Conservation (phyloP, 2,888 invertebrate genomes). For the Drosophila pegasa region DNA sequence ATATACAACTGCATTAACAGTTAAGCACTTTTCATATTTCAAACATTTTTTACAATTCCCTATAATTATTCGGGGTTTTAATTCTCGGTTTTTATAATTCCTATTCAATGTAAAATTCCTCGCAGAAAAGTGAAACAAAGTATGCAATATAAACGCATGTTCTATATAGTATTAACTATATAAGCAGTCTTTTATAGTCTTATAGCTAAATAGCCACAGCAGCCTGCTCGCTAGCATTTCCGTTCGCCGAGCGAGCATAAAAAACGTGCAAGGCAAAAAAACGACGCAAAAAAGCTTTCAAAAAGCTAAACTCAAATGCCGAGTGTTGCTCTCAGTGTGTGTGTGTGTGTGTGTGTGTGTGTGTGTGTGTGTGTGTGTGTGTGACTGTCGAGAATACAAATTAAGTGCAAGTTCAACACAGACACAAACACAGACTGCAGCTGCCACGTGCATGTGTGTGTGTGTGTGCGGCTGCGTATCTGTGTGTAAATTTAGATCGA, state of each 20-base stretch:
- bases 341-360: slow-evolving; percentile 24
- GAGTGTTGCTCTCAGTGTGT: slow-evolving; percentile 2
- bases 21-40: no score
- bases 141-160: neutral
- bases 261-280: slow-evolving; percentile 29
- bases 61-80: no score
- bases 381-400: slow-evolving; percentile 49
- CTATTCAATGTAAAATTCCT: no score
- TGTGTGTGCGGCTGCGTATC: slow-evolving; percentile 53
- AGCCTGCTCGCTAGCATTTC: slow-evolving; percentile 40
- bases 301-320: slow-evolving; percentile 31
- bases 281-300: slow-evolving; percentile 56
- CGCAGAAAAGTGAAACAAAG: neutral
- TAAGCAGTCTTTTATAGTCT: neutral
- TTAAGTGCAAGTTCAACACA: slow-evolving; percentile 75
- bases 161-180: neutral
- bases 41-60: no score
- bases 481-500: slow-evolving; percentile 84
- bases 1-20: no score
- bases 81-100: no score
- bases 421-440: slow-evolving; percentile 47
- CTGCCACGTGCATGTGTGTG: slow-evolving; percentile 27
- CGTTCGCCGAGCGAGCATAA: slow-evolving; percentile 44
- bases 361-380: slow-evolving; percentile 35
- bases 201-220: neutral